Evolutionary conservation across 2,113 vertebrate genomes (phyloP).

Genomic region (Chunga burmeisteri): DNA sequence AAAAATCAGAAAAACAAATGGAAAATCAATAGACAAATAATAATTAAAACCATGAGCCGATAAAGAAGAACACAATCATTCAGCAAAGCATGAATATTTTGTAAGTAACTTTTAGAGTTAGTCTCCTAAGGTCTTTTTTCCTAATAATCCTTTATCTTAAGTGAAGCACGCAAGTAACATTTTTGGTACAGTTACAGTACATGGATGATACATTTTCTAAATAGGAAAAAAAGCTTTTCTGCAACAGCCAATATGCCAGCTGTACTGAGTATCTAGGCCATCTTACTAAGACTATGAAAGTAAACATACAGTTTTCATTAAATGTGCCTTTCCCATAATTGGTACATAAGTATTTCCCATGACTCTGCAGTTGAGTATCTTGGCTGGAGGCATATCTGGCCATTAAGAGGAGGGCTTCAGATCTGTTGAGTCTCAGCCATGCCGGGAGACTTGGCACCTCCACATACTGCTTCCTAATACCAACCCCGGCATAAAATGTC

Average conservation of each 20-base stretch:
- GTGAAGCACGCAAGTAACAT: background rate
- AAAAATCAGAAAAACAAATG: constrained; percentile 16
- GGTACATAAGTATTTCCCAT: constrained; percentile 80
- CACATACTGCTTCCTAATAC: constrained; percentile 78
- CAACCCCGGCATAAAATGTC: constrained; percentile 79
- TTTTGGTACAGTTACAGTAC: constrained; percentile 26
- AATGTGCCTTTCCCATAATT: constrained; percentile 75
- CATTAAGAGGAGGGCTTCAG: constrained; percentile 74
- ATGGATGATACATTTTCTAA: constrained; percentile 52
- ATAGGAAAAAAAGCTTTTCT: constrained; percentile 37
- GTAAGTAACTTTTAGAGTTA: background rate
- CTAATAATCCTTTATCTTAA: constrained; percentile 14
- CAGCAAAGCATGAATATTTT: background rate
- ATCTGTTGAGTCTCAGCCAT: constrained; percentile 75
- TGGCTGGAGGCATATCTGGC: constrained; percentile 77
- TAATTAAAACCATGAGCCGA: background rate
- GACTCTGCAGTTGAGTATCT: constrained; percentile 76
- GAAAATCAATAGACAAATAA: background rate
- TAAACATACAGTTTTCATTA: constrained; percentile 79
- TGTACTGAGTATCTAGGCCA: constrained; percentile 62
- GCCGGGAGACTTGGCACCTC: constrained; percentile 78
- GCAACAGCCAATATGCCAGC: constrained; percentile 58
- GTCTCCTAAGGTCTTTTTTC: background rate
- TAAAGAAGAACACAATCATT: background rate
- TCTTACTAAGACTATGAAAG: constrained; percentile 69